phyloP scores from a whole-genome alignment of 2,113 vertebrate species.

The Gadus macrocephalus region DNA sequence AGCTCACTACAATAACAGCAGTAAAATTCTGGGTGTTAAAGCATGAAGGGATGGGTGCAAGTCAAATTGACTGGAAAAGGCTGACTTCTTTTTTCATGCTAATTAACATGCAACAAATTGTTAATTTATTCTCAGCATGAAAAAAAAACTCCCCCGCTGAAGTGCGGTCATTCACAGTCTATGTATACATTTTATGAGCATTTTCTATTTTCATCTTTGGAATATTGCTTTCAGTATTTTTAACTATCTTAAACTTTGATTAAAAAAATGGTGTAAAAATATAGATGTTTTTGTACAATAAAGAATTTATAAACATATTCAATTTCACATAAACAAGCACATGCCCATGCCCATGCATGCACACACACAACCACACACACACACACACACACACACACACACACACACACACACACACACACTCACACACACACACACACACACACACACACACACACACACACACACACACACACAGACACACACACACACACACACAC shows the following conservation, averaged over 20 bases:
- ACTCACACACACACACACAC: conserved; percentile 4
- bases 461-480: conserved; percentile 7
- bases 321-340: not conserved
- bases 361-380: conserved; percentile 5
- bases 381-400: conserved; percentile 6
- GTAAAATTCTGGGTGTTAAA: conserved; percentile 46
- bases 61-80: conserved; percentile 67
- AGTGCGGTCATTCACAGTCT: too few species aligned
- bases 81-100: conserved; percentile 61
- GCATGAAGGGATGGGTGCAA: conserved; percentile 41
- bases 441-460: not conserved
- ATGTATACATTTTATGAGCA: too few species aligned
- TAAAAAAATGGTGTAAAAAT: not conserved
- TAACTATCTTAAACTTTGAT: conserved; percentile 6
- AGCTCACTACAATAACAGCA: conserved; percentile 55
- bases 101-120: conserved; percentile 62
- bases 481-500: not conserved
- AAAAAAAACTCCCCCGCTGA: too few species aligned
- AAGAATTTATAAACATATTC: too few species aligned
- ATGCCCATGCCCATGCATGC: not conserved
- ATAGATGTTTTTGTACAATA: not conserved
- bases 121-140: conserved; percentile 55
- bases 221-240: too few species aligned
- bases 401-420: conserved; percentile 2
- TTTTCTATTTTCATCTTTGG: too few species aligned